Evolutionary conservation across 1,140 invertebrate genomes (phyloP).

Genomic region (Chelonus insularis): DNA sequence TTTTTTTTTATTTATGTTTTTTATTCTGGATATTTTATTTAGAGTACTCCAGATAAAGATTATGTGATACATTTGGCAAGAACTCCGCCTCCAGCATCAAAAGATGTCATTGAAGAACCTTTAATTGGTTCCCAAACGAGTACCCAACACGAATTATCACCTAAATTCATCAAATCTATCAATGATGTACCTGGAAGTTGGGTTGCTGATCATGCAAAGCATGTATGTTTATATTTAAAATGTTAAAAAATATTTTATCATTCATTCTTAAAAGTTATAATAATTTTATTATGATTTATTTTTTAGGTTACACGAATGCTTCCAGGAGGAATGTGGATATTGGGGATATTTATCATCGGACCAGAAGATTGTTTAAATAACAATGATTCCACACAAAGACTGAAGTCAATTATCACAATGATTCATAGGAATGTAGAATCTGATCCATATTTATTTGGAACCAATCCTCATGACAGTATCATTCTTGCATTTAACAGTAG

Average conservation of each 20-base stretch:
- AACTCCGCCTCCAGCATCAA: slow-evolving; percentile 66
- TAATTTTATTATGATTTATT: background rate
- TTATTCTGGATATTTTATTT: slow-evolving; percentile 18
- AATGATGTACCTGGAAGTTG: slow-evolving; percentile 64
- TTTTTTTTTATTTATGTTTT: background rate
- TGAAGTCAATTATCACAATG: slow-evolving; percentile 62
- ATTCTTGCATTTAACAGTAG: slow-evolving; percentile 59
- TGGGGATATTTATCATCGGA: slow-evolving; percentile 67
- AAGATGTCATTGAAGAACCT: slow-evolving; percentile 54
- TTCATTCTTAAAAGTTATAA: background rate
- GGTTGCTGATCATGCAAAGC: slow-evolving; percentile 72
- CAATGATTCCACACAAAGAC: slow-evolving; percentile 52
- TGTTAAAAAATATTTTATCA: background rate
- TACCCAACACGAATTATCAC: slow-evolving; percentile 31
- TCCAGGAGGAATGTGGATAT: slow-evolving; percentile 77
- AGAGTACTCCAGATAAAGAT: slow-evolving; percentile 67
- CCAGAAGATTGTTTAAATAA: slow-evolving; percentile 68
- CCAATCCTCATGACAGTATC: slow-evolving; percentile 57
- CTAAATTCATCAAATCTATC: slow-evolving; percentile 48
- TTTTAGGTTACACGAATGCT: slow-evolving; percentile 75
- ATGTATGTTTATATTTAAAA: slow-evolving; percentile 49
- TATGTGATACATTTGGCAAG: slow-evolving; percentile 73
- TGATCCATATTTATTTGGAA: slow-evolving; percentile 66
- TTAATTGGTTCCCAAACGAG: slow-evolving; percentile 34
- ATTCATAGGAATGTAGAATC: slow-evolving; percentile 62